These are phyloP conservation scores for Eupsittula cactorum DNA, from an alignment of 2,113 vertebrate species.

Conservation along the genomic window DNA sequence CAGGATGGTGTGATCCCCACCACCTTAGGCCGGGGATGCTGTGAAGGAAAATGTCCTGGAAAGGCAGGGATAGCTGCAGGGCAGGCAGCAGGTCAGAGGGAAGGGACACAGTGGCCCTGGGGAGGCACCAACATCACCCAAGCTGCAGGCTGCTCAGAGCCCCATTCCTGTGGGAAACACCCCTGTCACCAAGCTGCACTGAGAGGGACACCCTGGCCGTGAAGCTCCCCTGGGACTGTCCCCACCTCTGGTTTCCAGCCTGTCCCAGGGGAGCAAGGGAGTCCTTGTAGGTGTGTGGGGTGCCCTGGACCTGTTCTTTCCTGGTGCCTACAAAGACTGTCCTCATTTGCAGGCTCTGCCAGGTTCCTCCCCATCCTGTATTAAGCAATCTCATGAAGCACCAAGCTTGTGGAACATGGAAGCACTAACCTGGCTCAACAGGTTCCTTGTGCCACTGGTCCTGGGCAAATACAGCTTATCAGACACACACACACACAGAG, in stretches of 20 bases:
- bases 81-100: too few relatives aligned
- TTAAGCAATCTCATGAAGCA: background rate
- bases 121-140: background rate
- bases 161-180: background rate
- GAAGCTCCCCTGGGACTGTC: background rate
- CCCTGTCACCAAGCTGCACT: background rate
- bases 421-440: background rate
- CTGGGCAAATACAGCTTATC: background rate
- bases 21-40: background rate
- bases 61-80: background rate
- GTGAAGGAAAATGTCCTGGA: background rate
- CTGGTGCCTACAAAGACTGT: background rate
- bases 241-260: background rate
- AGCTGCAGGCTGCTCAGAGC: background rate
- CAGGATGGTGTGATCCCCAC: background rate
- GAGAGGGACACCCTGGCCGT: background rate
- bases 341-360: background rate
- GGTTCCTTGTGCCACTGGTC: background rate
- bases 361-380: background rate
- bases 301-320: background rate
- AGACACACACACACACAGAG: background rate
- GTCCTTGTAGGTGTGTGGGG: background rate
- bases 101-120: background rate
- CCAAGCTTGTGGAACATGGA: background rate
- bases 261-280: background rate